Evolutionary conservation across 1,140 invertebrate genomes (phyloP).

Genomic region (Tenebrio molitor): DNA sequence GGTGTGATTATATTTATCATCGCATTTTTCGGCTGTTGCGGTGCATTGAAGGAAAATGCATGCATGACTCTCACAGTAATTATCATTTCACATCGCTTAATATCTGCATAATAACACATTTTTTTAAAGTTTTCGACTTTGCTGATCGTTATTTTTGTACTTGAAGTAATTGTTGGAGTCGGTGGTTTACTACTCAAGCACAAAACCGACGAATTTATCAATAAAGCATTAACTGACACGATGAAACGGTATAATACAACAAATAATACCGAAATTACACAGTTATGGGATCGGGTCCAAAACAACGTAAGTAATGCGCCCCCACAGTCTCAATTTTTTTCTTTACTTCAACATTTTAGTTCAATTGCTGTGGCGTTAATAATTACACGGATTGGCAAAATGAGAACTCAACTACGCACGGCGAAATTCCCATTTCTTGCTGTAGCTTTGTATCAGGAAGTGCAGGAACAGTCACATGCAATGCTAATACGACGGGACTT

Average conservation of each 20-base stretch:
- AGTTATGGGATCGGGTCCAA: constrained; percentile 82
- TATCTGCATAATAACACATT: constrained; percentile 13
- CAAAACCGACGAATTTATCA: constrained; percentile 75
- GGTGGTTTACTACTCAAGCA: constrained; percentile 84
- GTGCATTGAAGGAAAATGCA: constrained; percentile 86
- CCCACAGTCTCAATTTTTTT: too few species aligned
- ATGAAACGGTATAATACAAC: constrained; percentile 73
- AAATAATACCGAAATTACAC: constrained; percentile 67
- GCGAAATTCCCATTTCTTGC: constrained; percentile 74
- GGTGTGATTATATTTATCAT: constrained; percentile 85
- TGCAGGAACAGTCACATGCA: constrained; percentile 67
- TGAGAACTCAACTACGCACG: constrained; percentile 42
- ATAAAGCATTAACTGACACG: constrained; percentile 74
- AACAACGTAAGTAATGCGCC: constrained; percentile 74
- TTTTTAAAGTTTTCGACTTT: constrained; percentile 83
- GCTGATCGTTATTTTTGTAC: constrained; percentile 83
- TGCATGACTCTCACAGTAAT: constrained; percentile 87
- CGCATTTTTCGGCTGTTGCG: constrained; percentile 90
- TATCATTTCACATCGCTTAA: not conserved
- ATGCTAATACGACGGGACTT: constrained; percentile 47
- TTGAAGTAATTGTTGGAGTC: constrained; percentile 88
- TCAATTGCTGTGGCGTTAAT: constrained; percentile 80
- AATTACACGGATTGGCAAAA: constrained; percentile 74
- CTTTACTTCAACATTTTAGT: constrained; percentile 68
- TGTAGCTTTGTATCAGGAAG: constrained; percentile 69